A percentile compares a stretch with the other conserved stretches of the same genome.
These are phyloP conservation scores for Rhinichthys osculus DNA, from an alignment of 2,797 vertebrate species.

Conservation along the genomic window DNA sequence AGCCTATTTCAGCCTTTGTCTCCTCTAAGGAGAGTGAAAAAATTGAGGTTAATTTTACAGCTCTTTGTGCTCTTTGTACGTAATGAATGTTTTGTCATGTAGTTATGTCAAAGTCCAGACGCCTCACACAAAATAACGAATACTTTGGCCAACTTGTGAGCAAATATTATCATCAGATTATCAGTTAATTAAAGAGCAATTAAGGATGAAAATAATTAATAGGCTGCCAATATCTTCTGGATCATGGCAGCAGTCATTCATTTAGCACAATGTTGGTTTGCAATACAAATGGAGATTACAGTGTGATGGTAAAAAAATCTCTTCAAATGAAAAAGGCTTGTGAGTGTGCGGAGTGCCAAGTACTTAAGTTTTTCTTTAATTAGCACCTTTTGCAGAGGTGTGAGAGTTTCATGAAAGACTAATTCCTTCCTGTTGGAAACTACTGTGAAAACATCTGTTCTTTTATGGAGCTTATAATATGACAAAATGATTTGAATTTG, in stretches of 20 bases:
- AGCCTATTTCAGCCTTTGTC: slow-evolving; percentile 56
- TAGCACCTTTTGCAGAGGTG: slow-evolving; percentile 75
- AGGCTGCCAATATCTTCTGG: slow-evolving; percentile 38
- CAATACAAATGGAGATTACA: slow-evolving; percentile 21
- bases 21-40: slow-evolving; percentile 42
- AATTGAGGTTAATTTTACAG: slow-evolving; percentile 58
- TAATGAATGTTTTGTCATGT: slow-evolving; percentile 61
- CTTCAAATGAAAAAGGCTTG: slow-evolving; percentile 1
- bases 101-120: slow-evolving; percentile 56
- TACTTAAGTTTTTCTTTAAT: slow-evolving; percentile 70
- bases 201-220: slow-evolving; percentile 49
- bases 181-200: slow-evolving; percentile 57
- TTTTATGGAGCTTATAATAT: too few relatives aligned
- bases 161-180: slow-evolving; percentile 57
- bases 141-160: slow-evolving; percentile 40
- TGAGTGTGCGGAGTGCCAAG: slow-evolving; percentile 35
- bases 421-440: slow-evolving; percentile 63
- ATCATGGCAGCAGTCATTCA: slow-evolving; percentile 21
- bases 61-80: slow-evolving; percentile 55
- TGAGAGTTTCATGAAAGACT: slow-evolving; percentile 65
- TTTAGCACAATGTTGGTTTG: slow-evolving; percentile 27
- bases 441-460: slow-evolving; percentile 74
- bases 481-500: too few relatives aligned
- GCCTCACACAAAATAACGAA: slow-evolving; percentile 29
- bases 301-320: slow-evolving; percentile 23